These are phyloP conservation scores for Tricholaema leucomelas DNA, from an alignment of 2,113 vertebrate species.

Conservation along the genomic window DNA sequence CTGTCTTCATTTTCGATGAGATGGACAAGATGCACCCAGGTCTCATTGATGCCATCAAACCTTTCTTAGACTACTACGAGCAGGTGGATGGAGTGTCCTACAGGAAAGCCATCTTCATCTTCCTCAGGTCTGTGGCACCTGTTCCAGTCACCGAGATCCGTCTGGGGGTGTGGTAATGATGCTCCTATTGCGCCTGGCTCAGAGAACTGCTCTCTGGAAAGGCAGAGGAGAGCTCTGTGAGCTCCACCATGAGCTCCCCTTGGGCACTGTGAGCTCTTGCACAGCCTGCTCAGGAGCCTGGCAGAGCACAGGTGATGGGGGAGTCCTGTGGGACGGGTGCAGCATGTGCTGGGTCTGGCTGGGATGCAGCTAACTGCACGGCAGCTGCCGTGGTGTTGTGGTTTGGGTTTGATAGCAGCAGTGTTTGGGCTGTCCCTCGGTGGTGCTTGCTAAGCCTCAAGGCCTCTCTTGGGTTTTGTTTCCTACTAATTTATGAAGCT, in stretches of 20 bases:
- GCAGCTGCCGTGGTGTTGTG: neutral
- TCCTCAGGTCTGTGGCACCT: slow-evolving; percentile 86
- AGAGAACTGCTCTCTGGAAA: neutral
- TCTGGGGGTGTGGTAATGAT: neutral
- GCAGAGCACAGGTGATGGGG: neutral
- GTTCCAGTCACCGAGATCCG: neutral
- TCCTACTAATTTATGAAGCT: neutral
- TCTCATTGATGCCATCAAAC: slow-evolving; percentile 92
- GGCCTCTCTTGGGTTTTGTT: neutral
- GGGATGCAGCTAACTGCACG: neutral
- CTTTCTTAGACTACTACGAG: slow-evolving; percentile 90
- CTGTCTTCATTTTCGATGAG: slow-evolving; percentile 95
- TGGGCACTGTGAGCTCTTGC: too few relatives aligned
- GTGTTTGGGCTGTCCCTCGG: neutral
- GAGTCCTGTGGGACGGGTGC: neutral
- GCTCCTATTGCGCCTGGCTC: neutral
- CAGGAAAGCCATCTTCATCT: slow-evolving; percentile 90
- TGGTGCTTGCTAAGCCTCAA: neutral
- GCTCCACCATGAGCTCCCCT: neutral
- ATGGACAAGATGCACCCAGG: slow-evolving; percentile 95
- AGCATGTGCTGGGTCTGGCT: neutral
- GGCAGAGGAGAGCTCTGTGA: neutral
- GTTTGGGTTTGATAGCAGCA: neutral
- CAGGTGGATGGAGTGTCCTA: slow-evolving; percentile 88
- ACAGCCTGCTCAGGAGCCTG: neutral